Evolutionary conservation across 2,888 invertebrate genomes (phyloP), one percentile per base, ranked within the genome.

Genomic region (Eucera pruinosa): DNA sequence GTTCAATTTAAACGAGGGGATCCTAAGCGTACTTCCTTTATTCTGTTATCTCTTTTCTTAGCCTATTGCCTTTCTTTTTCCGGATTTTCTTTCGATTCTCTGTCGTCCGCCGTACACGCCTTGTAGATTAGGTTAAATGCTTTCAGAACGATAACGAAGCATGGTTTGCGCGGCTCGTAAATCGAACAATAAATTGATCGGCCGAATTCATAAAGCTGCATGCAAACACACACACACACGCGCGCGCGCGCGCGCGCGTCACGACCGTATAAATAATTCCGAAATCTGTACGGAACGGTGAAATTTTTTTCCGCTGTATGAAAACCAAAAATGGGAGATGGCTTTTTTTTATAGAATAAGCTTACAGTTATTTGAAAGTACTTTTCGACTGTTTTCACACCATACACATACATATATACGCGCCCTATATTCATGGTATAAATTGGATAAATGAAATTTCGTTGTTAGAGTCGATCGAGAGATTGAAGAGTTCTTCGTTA

Each of bases 131-230:
- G 88, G 83, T 87, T 87, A 86, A 88, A 88, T 84, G 84, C 80
- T 78, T 39, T 61, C 36, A 68, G 45, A 60, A 73, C 64, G 45
- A 54, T 58, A 66, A 25, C 64, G 67, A 65, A 70, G 74, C 71
- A 67, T 76, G 71, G 78, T 87, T 87, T 85, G 84, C 83, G 81
- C 81, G 78, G 58, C 78, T 83, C 79, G 80, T 87, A 88, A 88
- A 88, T 88, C 88, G 86, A 86, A 87, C 84, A 82, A 87, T 87
- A 87, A 88, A 88, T 88, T 80, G 87, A 87, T 87, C 86, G 83
- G 62, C 6, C 62, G 71, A 54, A 69, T 73, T 80, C 73, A 64
- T 71, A 75, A 76, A 78, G 69, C 71, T n/a, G n/a, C n/a, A n/a
- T n/a, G n/a, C n/a, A n/a, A n/a, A n/a, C n/a, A n/a, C n/a, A n/a